Conservation (phyloP, 2,113 vertebrate species). For the Progne subis region DNA sequence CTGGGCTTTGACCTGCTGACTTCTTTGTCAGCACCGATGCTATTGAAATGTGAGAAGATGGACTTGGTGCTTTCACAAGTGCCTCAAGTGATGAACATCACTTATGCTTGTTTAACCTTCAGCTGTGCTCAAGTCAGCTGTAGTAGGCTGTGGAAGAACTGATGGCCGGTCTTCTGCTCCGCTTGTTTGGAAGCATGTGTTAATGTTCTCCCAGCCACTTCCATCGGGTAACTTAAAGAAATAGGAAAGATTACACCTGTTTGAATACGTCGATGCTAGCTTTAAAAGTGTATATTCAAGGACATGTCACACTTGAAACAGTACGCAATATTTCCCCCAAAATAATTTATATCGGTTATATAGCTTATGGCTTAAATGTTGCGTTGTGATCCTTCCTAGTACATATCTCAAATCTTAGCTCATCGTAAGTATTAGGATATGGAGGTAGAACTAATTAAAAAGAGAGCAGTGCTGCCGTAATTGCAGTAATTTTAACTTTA, state of each 20-base stretch:
- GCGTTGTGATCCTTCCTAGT: background rate
- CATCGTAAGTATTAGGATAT: background rate
- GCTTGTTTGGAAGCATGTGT: background rate
- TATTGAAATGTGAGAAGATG: conserved; percentile 72
- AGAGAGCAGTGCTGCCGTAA: background rate
- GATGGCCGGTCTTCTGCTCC: background rate
- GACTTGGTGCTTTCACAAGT: conserved; percentile 65
- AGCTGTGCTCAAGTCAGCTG: conserved; percentile 36
- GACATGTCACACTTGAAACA: background rate
- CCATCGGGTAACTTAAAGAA: background rate
- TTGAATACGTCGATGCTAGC: background rate
- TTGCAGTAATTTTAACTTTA: background rate
- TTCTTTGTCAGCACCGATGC: conserved; percentile 52
- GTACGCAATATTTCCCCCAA: background rate
- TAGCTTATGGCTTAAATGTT: background rate
- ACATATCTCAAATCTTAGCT: background rate
- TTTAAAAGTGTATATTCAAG: background rate
- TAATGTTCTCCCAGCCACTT: background rate
- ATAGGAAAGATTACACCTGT: fast-evolving
- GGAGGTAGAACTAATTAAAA: conserved; percentile 20
- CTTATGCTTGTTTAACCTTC: conserved; percentile 73
- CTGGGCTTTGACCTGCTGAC: conserved; percentile 59
- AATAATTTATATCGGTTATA: background rate
- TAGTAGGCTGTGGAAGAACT: background rate
- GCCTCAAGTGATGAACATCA: conserved; percentile 67